These are phyloP conservation scores for Mnemiopsis leidyi DNA, from an alignment of 37 sponge, comb jelly and placozoan genomes.

Conservation along the genomic window DNA sequence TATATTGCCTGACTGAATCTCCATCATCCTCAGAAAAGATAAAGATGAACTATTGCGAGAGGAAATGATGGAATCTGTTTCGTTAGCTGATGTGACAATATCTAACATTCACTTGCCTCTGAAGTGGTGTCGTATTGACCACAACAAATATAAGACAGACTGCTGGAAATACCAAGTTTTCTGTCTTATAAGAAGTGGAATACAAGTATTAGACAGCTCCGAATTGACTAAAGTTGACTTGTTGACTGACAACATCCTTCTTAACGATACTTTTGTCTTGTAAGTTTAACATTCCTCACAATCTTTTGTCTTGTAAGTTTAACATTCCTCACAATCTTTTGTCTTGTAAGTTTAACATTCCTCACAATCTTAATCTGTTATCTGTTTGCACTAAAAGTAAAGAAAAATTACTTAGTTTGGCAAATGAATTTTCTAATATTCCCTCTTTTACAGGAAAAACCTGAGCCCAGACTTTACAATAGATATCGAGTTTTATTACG, in stretches of 20 bases:
- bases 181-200: conserved; percentile 27
- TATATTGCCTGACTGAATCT: no score
- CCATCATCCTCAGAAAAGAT: not conserved
- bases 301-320: conserved; percentile 47
- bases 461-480: not conserved
- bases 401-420: no score
- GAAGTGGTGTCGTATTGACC: conserved; percentile 29
- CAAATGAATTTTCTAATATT: no score
- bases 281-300: no score
- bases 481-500: conserved; percentile 49
- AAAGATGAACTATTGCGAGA: not conserved
- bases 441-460: conserved; percentile 25
- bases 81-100: conserved; percentile 27
- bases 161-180: conserved; percentile 57
- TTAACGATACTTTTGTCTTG: not conserved
- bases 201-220: conserved; percentile 11
- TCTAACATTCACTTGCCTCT: conserved; percentile 29
- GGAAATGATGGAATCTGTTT: conserved; percentile 54
- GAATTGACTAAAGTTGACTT: conserved; percentile 11
- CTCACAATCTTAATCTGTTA: no score
- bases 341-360: conserved; percentile 50
- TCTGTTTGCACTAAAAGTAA: no score
- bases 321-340: no score
- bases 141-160: conserved; percentile 35
- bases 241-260: not conserved